Base-by-base conservation (phyloP, 2,113 vertebrate species). In the Cinclus cinclus region DNA sequence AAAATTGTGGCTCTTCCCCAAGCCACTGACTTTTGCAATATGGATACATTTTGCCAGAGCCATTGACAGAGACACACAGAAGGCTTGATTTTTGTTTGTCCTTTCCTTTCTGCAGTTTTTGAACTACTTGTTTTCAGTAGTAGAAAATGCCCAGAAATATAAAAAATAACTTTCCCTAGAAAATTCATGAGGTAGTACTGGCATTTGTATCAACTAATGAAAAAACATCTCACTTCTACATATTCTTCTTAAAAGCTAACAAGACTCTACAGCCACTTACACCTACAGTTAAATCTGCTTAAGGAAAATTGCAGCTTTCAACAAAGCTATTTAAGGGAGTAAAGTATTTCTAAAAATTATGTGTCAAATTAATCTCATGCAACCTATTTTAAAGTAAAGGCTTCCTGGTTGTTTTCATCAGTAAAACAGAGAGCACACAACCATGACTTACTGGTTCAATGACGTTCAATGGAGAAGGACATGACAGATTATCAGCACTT, bases 371-470 rank as follows among this genome's bases (percentile, higher is more conserved):
- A 82, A 85, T 80, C 55, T 73, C 63, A 24, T 37, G 9, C 12
- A 70, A 42, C 18, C 19, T 68, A 58, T 74, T 67, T 30, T 27
- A 37, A 73, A 85, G 35, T 83, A 87, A 58, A 53, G 13, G 25
- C 44, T 86, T 71, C 31, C 52, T 52, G 30, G 25, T 50, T 90
- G 11, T 90, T 82, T 64, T 84, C 33, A 41, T 69, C 35, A 80
- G 16, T 42, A 88, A 82, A 95, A 58, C 31, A 78, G 24, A 63
- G 8, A 90, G 42, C 20, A 75, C 30, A n/a, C n/a, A 65, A 70
- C 46, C 68, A 52, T 56, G 95, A 96, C 98, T 99, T 96, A 99
- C 99, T 89, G 99, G 99, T 93, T 99, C 99, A 92, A 99, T 98
- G 79, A 99, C 98, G 86, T 98, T 99, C 96, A 99, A 28, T 4